Evolutionary conservation across 2,113 vertebrate genomes (phyloP).

Genomic region (Anhinga rufa): DNA sequence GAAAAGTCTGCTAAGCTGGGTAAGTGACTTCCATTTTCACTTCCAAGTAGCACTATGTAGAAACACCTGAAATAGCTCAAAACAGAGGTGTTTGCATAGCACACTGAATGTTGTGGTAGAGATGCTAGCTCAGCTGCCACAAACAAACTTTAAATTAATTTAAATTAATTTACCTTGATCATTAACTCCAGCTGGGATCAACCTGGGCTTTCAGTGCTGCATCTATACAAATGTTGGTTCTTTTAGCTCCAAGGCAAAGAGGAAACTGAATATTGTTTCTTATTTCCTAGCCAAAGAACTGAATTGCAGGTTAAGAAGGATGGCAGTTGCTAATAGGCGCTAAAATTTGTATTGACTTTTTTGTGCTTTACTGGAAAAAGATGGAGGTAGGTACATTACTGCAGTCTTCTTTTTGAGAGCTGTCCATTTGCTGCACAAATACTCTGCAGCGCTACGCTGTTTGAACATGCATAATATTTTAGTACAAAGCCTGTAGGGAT

Average conservation of each 20-base stretch:
- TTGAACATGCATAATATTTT: neutral
- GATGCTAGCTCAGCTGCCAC: neutral
- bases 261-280: neutral
- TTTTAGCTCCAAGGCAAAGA: neutral
- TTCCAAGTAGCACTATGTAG: neutral
- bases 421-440: neutral
- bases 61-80: neutral
- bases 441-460: fast-evolving
- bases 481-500: neutral
- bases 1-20: neutral
- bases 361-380: neutral
- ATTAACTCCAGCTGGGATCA: neutral
- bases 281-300: neutral
- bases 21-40: neutral
- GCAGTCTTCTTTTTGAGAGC: neutral
- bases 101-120: neutral
- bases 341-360: neutral
- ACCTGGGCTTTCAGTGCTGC: neutral
- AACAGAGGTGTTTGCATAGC: neutral
- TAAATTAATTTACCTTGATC: neutral
- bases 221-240: neutral
- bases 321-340: neutral
- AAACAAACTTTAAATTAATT: neutral
- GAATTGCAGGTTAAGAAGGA: neutral
- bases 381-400: neutral